These are phyloP conservation scores for Puntigrus tetrazona DNA, from an alignment of 2,113 vertebrate genomes.

Conservation along the genomic window DNA sequence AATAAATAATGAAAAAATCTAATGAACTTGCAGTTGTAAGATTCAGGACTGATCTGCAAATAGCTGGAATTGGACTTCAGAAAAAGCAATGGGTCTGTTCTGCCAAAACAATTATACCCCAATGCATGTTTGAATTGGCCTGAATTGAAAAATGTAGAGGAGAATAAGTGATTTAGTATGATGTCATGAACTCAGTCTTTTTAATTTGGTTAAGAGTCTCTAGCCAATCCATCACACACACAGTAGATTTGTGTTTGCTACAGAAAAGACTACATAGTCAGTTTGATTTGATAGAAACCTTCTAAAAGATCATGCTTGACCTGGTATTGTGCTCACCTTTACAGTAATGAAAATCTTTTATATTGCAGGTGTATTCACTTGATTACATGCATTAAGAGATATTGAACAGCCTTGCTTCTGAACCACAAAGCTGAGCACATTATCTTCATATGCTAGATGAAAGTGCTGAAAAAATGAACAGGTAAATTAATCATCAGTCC, in stretches of 20 bases:
- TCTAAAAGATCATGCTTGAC: not conserved
- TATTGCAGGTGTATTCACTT: not conserved
- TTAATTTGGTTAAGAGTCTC: constrained; percentile 15
- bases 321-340: not conserved
- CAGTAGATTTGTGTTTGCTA: constrained; percentile 9
- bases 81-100: not conserved
- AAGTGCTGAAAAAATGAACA: not conserved
- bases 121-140: not conserved
- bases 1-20: constrained; percentile 12
- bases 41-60: not conserved
- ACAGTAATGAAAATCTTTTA: not conserved
- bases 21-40: not conserved
- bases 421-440: not conserved
- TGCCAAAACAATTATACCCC: constrained; percentile 3
- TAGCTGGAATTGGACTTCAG: not conserved
- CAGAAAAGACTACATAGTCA: not conserved
- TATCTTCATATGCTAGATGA: constrained; percentile 6
- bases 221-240: not conserved
- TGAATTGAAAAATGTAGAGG: not conserved
- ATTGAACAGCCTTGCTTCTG: not conserved
- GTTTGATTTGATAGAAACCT: constrained; percentile 7
- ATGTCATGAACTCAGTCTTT: not conserved
- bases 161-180: not conserved
- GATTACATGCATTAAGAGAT: not conserved
- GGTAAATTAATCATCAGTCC: not conserved